Percentiles rank a stretch among this genome's conserved stretches.
These are phyloP conservation scores for Hypomecis punctinalis DNA, from an alignment of 2,888 invertebrate species.

Conservation along the genomic window DNA sequence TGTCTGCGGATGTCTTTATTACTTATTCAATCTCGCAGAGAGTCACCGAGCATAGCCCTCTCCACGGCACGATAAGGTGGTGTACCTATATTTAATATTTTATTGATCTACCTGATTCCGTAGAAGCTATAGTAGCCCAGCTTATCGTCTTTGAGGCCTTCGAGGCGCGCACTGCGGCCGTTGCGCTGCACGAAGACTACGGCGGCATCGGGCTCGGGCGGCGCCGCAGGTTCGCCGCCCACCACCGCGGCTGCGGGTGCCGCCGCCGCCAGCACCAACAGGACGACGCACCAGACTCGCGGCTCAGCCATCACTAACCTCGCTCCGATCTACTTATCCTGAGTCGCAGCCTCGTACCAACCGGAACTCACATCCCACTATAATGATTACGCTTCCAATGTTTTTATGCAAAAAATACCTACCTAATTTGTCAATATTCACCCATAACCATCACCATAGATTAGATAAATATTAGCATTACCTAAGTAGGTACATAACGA, in stretches of 20 bases:
- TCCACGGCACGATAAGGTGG: not conserved
- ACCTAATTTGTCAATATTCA: too few species aligned
- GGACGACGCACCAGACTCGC: constrained; percentile 47
- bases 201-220: constrained; percentile 89
- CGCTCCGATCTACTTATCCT: constrained; percentile 4
- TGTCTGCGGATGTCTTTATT: too few species aligned
- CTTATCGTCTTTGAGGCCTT: constrained; percentile 86
- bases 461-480: too few species aligned
- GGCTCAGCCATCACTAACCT: constrained; percentile 59
- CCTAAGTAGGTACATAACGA: too few species aligned
- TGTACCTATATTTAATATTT: not conserved
- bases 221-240: constrained; percentile 87
- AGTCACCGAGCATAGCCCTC: too few species aligned
- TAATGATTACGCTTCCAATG: not conserved
- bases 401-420: too few species aligned
- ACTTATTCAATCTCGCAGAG: too few species aligned
- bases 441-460: too few species aligned
- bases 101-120: constrained; percentile 86
- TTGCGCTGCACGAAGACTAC: constrained; percentile 87
- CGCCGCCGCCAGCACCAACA: constrained; percentile 32
- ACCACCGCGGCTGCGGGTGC: constrained; percentile 80
- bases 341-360: constrained; percentile 8
- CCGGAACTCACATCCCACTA: constrained; percentile 53
- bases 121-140: constrained; percentile 89
- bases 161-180: constrained; percentile 86